Evolutionary conservation across 2,113 vertebrate genomes (phyloP).

Genomic region (Philantomba maxwellii): DNA sequence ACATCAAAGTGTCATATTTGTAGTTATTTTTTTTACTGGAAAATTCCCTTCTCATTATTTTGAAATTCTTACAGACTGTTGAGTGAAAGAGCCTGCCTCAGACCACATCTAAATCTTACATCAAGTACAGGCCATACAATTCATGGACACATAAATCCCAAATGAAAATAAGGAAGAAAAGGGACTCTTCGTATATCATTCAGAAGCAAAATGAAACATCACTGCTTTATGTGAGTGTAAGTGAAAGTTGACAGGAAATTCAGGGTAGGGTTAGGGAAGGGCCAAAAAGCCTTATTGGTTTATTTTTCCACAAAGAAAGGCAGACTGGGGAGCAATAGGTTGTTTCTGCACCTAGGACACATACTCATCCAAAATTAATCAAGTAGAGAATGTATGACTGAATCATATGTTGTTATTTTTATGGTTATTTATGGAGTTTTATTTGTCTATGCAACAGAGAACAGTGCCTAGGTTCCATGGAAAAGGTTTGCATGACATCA

Average conservation of each 20-base stretch:
- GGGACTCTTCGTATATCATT: not conserved
- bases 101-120: conserved; percentile 20
- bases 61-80: not conserved
- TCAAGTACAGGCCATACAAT: not conserved
- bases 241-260: conserved; percentile 19
- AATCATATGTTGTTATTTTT: conserved; percentile 41
- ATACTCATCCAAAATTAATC: conserved; percentile 24
- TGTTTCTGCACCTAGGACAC: not conserved
- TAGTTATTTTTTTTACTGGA: conserved; percentile 1
- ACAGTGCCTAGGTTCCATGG: not conserved
- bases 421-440: conserved; percentile 38
- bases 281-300: not conserved
- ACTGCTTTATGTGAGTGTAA: not conserved
- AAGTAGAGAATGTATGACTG: conserved; percentile 13
- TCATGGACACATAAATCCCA: not conserved
- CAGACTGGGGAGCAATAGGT: not conserved
- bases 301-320: conserved; percentile 49
- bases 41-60: conserved; percentile 15
- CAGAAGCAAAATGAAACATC: conserved; percentile 24
- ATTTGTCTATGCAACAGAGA: not conserved
- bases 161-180: conserved; percentile 7
- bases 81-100: not conserved
- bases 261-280: not conserved
- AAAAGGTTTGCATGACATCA: conserved; percentile 50
- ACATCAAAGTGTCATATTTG: not conserved